Evolutionary conservation across 2,888 invertebrate genomes (phyloP).

Genomic region (Saturnia japonica): DNA sequence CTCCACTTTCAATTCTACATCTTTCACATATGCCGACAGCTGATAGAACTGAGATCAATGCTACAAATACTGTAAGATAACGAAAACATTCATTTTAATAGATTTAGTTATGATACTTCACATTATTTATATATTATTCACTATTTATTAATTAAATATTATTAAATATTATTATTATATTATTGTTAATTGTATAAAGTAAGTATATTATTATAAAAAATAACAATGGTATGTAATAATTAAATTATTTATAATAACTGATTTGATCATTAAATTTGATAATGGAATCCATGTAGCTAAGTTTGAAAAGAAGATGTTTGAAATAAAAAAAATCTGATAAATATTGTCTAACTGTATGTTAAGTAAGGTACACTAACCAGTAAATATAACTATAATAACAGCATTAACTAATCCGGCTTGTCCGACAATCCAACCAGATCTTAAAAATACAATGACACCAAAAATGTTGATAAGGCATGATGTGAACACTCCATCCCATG

Average conservation of each 20-base stretch:
- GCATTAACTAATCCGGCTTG: conserved; percentile 93
- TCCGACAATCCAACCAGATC: conserved; percentile 98
- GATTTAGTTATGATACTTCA: neutral
- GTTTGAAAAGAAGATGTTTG: neutral
- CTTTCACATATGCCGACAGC: conserved; percentile 98
- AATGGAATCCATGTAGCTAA: neutral
- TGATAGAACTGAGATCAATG: conserved; percentile 95
- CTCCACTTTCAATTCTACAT: conserved; percentile 97
- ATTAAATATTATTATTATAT: neutral
- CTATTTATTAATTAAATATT: neutral
- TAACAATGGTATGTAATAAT: neutral
- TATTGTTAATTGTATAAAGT: too few relatives aligned
- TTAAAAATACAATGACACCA: conserved; percentile 97
- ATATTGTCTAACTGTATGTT: neutral
- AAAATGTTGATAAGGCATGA: conserved; percentile 98
- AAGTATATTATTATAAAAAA: too few relatives aligned
- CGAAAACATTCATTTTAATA: neutral
- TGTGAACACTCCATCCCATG: conserved; percentile 99
- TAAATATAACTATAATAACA: conserved; percentile 89
- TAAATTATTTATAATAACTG: neutral
- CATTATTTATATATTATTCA: neutral
- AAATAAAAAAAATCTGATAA: neutral
- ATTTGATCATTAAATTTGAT: neutral
- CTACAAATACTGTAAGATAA: conserved; percentile 88
- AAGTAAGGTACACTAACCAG: conserved; percentile 78